Evolutionary conservation across 2,113 vertebrate species (phyloP).

Genomic region (Oplegnathus fasciatus): DNA sequence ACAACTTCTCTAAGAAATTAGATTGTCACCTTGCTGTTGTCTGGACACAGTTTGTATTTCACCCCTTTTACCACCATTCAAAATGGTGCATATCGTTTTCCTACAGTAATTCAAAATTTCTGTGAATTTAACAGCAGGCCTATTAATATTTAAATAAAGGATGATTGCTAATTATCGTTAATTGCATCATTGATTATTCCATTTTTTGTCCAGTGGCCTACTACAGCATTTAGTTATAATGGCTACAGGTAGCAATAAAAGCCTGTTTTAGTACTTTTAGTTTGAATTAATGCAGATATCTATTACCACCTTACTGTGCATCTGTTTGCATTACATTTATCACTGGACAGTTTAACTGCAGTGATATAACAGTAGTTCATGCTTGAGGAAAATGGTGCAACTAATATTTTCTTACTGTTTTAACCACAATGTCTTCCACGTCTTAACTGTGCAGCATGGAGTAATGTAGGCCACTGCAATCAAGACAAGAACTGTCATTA

Average conservation of each 20-base stretch:
- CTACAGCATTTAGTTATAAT: constrained; percentile 54
- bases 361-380: neutral
- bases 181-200: constrained; percentile 41
- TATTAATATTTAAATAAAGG: constrained; percentile 16
- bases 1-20: constrained; percentile 19
- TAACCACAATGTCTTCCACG: neutral
- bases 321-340: neutral
- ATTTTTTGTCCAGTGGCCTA: constrained; percentile 12
- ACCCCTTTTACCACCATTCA: constrained; percentile 13
- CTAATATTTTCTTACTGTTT: neutral
- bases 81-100: constrained; percentile 36
- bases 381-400: neutral
- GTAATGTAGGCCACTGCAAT: neutral
- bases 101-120: constrained; percentile 27
- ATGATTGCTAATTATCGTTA: constrained; percentile 32
- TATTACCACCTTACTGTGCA: neutral
- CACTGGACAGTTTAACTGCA: neutral
- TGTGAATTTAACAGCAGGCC: constrained; percentile 24
- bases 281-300: constrained; percentile 20
- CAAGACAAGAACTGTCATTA: neutral
- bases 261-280: constrained; percentile 31
- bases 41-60: constrained; percentile 42
- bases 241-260: constrained; percentile 31
- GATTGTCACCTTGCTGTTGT: neutral
- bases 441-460: neutral